Evolutionary conservation across 2,113 vertebrate species (phyloP), one percentile per base, ranked within the genome.

Genomic region (Tachuris rubrigastra): DNA sequence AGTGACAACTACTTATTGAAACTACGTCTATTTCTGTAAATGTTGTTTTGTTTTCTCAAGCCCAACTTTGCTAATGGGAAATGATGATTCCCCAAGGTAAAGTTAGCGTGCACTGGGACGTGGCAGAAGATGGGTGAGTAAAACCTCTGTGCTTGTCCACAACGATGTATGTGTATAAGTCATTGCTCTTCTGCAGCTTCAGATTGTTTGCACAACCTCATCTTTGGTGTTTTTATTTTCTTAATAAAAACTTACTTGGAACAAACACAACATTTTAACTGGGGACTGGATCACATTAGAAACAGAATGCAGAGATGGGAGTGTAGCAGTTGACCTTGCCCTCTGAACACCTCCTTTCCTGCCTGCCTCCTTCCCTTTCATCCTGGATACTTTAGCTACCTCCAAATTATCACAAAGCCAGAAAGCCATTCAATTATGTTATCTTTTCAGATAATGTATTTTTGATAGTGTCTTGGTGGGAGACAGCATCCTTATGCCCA

Each of bases 151-250:
- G 4, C 62, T 83, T 81, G 82, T 83, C 47, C 75, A 44, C 92
- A 68, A n/a, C n/a, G n/a, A 28, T 0, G 2, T 72, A 30, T 52
- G 81, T 69, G 58, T 88, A 67, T 55, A 94, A 95, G 79, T 77
- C 63, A 80, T 69, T 83, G 83, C 56, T 92, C 22, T 71, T 87
- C 82, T 56, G 90, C 42, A 91, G 52, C 76, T 74, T 33, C 63
- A 90, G 59, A 86, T 47, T 92, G 52, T 85, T 97, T 97, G 93
- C 95, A 95, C 76, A 97, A 93, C 56, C 76, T 90, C 59, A 56
- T 44, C 37, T 77, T 74, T 12, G 6, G 76, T 67, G 63, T 68
- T 88, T 95, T 94, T 83, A 63, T 94, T 95, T 90, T 90, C 79
- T 88, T 78, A 90, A 84, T 85, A 91, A 91, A 87, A 93, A 55